These are phyloP conservation scores for Xyrichtys novacula DNA, from an alignment of 2,797 vertebrate genomes.

Conservation along the genomic window DNA sequence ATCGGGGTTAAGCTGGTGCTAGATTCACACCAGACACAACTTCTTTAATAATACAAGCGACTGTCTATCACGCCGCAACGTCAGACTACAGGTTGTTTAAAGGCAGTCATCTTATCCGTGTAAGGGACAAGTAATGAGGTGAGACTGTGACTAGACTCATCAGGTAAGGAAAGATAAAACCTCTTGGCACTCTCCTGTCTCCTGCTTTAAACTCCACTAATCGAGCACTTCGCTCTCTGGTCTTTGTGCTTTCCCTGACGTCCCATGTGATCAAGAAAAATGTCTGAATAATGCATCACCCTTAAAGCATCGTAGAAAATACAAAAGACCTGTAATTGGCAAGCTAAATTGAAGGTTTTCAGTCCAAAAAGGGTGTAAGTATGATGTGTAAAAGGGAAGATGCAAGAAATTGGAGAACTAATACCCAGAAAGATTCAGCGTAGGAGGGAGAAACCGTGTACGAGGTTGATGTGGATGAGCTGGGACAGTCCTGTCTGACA, in stretches of 20 bases:
- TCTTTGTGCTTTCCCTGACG: neutral
- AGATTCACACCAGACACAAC: slow-evolving; percentile 50
- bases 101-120: slow-evolving; percentile 36
- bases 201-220: slow-evolving; percentile 13
- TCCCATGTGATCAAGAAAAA: neutral
- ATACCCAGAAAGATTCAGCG: slow-evolving; percentile 9
- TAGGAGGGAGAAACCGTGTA: slow-evolving; percentile 26
- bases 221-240: neutral
- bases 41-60: slow-evolving; percentile 64
- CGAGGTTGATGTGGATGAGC: slow-evolving; percentile 56
- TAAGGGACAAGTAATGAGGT: slow-evolving; percentile 43
- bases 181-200: slow-evolving; percentile 19
- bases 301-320: neutral
- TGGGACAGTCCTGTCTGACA: slow-evolving; percentile 65
- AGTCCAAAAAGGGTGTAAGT: neutral
- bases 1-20: slow-evolving; percentile 7
- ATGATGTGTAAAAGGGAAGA: neutral
- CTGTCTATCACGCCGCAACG: slow-evolving; percentile 41
- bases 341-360: neutral
- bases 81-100: slow-evolving; percentile 43
- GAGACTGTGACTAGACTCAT: slow-evolving; percentile 21
- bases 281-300: neutral
- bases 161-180: slow-evolving; percentile 15
- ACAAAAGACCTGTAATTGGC: neutral
- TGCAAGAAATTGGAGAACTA: neutral